Base-by-base conservation (phyloP, 2,797 vertebrate species). In the Dallia pectoralis region DNA sequence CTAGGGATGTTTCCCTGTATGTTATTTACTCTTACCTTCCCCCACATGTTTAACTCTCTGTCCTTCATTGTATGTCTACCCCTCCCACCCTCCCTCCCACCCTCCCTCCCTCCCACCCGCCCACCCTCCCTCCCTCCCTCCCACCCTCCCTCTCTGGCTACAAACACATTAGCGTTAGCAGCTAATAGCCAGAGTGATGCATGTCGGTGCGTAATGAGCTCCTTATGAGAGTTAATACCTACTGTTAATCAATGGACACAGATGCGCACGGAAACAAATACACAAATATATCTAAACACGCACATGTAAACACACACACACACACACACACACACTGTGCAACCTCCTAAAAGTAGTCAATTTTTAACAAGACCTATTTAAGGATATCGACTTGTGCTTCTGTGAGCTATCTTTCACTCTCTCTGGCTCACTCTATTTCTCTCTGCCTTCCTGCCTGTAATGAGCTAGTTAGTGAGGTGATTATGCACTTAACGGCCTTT, bases 211-310 rank as follows among this genome's bases (percentile, higher is more conserved):
- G 91, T 95, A 96, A 95, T 94, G 91, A 95, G 91, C 89, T 89
- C 92, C 95, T 97, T 95, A 94, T 93, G 93, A 94, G 91, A 91
- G 91, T 95, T 95, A 95, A 95, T 95, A 93, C 91, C 93, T 92
- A 93, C 92, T 95, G 95, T 95, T 97, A 96, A 96, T 98, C 96
- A 94, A 95, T 95, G 94, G 91, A 94, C 92, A 93, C 92, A 91
- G 93, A 89, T 91, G 92, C 8, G 6, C 53, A 18, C n/a, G 25
- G 33, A 36, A 36, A 36, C 33, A 36, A 36, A 36, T 36, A 36
- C 3, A 36, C 33, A 36, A 3, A 36, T 36, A 36, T 36, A 36
- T 7, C 3, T 3, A 36, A 36, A 36, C 33, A 36, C 33, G 7
- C 33, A 36, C 33, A 36, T 36, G 33, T 36, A 36, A 36, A 36